Evolutionary conservation across 2,888 invertebrate species (phyloP).

Genomic region (Syrphus vitripennis): DNA sequence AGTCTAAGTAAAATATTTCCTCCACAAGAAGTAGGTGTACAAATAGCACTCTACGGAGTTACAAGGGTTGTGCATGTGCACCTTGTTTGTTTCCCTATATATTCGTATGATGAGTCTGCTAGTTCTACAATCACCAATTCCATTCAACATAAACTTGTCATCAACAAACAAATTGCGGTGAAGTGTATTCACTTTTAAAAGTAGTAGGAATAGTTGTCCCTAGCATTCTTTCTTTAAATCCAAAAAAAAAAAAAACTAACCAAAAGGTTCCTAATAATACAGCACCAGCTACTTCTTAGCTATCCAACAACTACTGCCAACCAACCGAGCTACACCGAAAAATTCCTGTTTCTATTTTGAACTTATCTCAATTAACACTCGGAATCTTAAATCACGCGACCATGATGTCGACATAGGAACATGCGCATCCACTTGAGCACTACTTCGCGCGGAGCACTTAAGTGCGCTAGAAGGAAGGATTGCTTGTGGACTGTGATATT

Average conservation of each 20-base stretch:
- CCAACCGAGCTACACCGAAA: conserved; percentile 17
- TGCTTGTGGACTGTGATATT: conserved; percentile 10
- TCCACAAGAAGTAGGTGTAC: neutral
- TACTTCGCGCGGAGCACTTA: conserved; percentile 46
- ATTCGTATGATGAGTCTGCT: neutral
- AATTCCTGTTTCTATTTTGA: conserved; percentile 70
- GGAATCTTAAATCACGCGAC: conserved; percentile 73
- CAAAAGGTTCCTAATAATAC: conserved; percentile 19
- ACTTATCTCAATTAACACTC: conserved; percentile 73
- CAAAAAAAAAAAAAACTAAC: conserved; percentile 33
- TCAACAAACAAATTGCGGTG: conserved; percentile 59
- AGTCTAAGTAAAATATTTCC: too few relatives aligned
- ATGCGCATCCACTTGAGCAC: conserved; percentile 70
- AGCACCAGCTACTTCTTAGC: neutral
- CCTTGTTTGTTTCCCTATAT: neutral
- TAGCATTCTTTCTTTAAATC: conserved; percentile 23
- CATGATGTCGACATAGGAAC: conserved; percentile 71
- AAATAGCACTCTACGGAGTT: conserved; percentile 1
- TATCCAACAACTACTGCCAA: neutral
- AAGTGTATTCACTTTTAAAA: conserved; percentile 26
- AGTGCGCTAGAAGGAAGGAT: conserved; percentile 66
- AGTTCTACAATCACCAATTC: conserved; percentile 49
- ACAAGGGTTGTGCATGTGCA: conserved; percentile 29
- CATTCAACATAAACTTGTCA: conserved; percentile 68
- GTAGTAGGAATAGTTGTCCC: conserved; percentile 50